Percentiles rank a stretch among this genome's conserved stretches.
These are phyloP conservation scores for Drosophila pachea DNA, from an alignment of 1,140 invertebrate genomes.

Conservation along the genomic window DNA sequence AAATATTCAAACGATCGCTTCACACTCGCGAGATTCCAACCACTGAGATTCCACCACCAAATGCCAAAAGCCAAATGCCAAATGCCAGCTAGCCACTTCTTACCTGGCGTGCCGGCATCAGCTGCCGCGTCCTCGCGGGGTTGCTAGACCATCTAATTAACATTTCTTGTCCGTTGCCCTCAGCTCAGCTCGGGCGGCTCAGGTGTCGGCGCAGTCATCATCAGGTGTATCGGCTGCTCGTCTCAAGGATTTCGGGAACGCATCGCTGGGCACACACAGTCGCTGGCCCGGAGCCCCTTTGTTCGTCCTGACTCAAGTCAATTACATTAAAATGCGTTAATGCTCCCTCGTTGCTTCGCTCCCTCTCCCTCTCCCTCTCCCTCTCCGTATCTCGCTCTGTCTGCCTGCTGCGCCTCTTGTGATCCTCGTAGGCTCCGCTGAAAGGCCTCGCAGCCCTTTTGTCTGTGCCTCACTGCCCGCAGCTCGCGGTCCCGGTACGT, in stretches of 20 bases:
- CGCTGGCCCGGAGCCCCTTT: conserved; percentile 1
- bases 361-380: conserved; percentile 17
- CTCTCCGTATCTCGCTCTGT: not conserved
- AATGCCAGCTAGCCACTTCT: not conserved
- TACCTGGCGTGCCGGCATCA: no score
- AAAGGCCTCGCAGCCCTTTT: conserved; percentile 15
- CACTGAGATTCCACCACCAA: conserved; percentile 69
- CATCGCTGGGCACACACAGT: conserved; percentile 62
- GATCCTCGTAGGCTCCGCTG: conserved; percentile 52
- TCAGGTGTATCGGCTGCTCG: conserved; percentile 51
- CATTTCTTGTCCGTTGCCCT: conserved; percentile 47
- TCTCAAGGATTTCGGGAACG: conserved; percentile 62
- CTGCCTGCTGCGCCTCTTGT: conserved; percentile 30
- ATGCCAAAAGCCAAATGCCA: no score
- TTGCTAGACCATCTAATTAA: conserved; percentile 74
- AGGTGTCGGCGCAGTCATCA: conserved; percentile 63
- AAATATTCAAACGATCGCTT: conserved; percentile 74
- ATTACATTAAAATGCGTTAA: conserved; percentile 56
- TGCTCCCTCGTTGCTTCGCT: no score
- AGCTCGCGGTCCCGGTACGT: conserved; percentile 55
- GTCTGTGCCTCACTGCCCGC: conserved; percentile 12
- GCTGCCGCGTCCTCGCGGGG: conserved; percentile 37
- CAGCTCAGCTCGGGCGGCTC: conserved; percentile 30
- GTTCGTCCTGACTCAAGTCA: conserved; percentile 47
- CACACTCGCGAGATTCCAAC: conserved; percentile 39